Evolutionary conservation across 2,888 invertebrate genomes (phyloP).

Genomic region (Phyto melanocephala): DNA sequence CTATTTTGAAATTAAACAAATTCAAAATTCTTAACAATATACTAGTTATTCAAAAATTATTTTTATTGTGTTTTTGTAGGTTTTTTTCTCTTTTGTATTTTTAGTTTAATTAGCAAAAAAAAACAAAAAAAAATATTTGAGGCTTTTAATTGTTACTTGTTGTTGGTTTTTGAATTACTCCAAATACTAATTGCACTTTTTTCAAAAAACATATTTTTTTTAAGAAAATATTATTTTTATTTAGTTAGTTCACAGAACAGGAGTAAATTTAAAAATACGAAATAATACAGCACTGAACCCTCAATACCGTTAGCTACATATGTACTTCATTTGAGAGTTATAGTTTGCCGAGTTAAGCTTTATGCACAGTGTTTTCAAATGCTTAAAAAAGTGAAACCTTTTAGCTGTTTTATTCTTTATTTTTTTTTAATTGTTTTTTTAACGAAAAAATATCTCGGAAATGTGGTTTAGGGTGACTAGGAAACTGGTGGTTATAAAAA

Average conservation of each 20-base stretch:
- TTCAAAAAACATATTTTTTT: conserved; percentile 31
- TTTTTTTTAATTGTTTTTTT: background rate
- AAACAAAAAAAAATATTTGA: conserved; percentile 64
- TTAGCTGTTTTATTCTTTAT: conserved; percentile 40
- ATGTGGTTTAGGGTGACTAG: conserved; percentile 61
- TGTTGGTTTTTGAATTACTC: conserved; percentile 63
- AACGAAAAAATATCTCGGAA: background rate
- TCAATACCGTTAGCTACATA: background rate
- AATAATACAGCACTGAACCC: conserved; percentile 6
- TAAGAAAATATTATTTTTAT: conserved; percentile 38
- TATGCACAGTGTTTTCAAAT: conserved; percentile 22
- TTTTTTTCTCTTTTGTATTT: conserved; percentile 57
- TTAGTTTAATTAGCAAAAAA: conserved; percentile 62
- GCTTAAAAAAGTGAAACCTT: conserved; percentile 59
- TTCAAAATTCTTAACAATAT: conserved; percentile 65
- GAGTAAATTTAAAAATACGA: background rate
- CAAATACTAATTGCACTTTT: conserved; percentile 68
- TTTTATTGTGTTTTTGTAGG: conserved; percentile 59
- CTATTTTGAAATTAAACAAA: conserved; percentile 71
- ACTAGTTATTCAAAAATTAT: conserved; percentile 62
- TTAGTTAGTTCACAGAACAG: background rate
- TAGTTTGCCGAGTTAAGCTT: background rate
- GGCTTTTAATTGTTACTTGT: conserved; percentile 67
- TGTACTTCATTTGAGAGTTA: background rate
- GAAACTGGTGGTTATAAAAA: conserved; percentile 58